Evolutionary conservation across 2,888 invertebrate genomes (phyloP), one percentile per base, ranked within the genome.

Genomic region (Spodoptera exigua): DNA sequence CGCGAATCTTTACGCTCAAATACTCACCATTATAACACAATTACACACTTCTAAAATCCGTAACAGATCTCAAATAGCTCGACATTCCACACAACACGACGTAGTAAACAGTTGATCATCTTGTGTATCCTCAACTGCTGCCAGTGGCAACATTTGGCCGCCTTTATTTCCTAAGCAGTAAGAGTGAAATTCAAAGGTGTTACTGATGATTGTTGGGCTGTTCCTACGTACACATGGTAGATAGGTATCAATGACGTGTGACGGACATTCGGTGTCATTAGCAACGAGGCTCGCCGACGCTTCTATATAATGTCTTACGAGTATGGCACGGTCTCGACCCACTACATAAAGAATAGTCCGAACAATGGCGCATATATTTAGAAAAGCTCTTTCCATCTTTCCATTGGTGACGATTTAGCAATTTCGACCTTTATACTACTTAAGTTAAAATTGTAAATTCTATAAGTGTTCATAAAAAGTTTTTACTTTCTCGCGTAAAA

Each of bases 241-340:
- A 27, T 27, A 27, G 27, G 9, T 9, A 7, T 62, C 27, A 60
- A 59, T 66, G 53, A 69, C 48, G 51, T 59, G 61, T 61, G 70
- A 57, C 63, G 74, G 75, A 74, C 78, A 76, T 78, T 80, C 73
- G 68, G 76, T 75, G 76, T 83, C 84, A 83, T 83, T 84, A 83
- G 78, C 45, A 77, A 61, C 63, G 66, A 60, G 60, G 61, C 70
- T 64, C 63, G 59, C 64, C 61, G 70, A 54, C 60, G 53, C 65
- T 59, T 68, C 75, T 81, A 81, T 81, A 27, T 27, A 27, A 27
- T 5, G 27, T 27, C 27, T 74, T 81, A n/a, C n/a, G n/a, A n/a
- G n/a, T n/a, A 79, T 47, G 76, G 65, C 59, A 46, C 55, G 61
- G 66, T 53, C 72, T 61, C 64, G 62, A 66, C 81, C 73, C 62